Percentiles rank a stretch among this genome's conserved stretches.
phyloP scores from a whole-genome alignment of 2,888 invertebrate species.

The Tanytarsus gracilentus region DNA sequence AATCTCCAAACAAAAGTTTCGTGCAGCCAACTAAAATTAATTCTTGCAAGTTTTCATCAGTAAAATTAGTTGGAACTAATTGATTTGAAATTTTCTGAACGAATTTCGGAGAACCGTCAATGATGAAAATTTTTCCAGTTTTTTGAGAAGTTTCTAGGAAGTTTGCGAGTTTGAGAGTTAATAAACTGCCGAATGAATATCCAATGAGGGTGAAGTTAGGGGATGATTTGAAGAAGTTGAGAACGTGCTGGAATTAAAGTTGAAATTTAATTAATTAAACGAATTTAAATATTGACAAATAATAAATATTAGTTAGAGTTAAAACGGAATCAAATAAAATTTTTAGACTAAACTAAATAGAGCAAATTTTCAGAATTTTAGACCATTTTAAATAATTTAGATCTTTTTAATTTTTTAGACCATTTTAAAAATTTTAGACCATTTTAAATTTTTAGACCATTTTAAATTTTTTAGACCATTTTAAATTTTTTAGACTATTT shows the following conservation, averaged over 20 bases:
- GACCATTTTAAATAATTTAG: too few relatives aligned
- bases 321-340: too few relatives aligned
- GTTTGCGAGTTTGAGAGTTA: slow-evolving; percentile 67
- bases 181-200: slow-evolving; percentile 78
- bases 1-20: slow-evolving; percentile 7
- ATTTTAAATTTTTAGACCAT: too few relatives aligned
- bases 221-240: slow-evolving; percentile 46
- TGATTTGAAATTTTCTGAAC: slow-evolving; percentile 46
- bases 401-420: too few relatives aligned
- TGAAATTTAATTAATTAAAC: too few relatives aligned
- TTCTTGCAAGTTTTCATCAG: slow-evolving; percentile 36
- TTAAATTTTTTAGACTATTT: too few relatives aligned
- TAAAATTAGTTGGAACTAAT: slow-evolving; percentile 34
- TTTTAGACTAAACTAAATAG: too few relatives aligned
- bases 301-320: too few relatives aligned
- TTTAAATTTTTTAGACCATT: too few relatives aligned
- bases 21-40: background rate
- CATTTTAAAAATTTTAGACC: too few relatives aligned
- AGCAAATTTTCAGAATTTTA: too few relatives aligned
- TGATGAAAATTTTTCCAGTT: slow-evolving; percentile 54
- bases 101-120: slow-evolving; percentile 75
- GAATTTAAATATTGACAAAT: background rate
- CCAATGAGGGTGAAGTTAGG: slow-evolving; percentile 69
- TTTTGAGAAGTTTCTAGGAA: slow-evolving; percentile 59
- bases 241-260: slow-evolving; percentile 48